These are phyloP conservation scores for Acanthacorydalis orientalis DNA, from an alignment of 2,888 invertebrate species.

Conservation along the genomic window DNA sequence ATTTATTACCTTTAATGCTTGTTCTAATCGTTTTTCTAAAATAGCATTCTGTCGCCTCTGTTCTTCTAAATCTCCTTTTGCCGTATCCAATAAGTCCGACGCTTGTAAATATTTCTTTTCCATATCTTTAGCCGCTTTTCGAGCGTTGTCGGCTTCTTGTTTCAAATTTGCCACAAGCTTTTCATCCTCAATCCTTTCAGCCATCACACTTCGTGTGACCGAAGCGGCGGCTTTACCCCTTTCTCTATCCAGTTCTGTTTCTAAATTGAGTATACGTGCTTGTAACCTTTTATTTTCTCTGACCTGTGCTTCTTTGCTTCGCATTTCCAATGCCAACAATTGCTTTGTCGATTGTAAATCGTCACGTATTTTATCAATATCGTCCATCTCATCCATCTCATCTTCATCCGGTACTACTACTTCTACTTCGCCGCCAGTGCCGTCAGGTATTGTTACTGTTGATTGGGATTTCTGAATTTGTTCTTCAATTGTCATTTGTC, in stretches of 20 bases:
- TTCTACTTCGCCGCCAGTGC: constrained; percentile 20
- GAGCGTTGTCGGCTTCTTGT: constrained; percentile 57
- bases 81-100: constrained; percentile 58
- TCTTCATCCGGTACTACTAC: constrained; percentile 33
- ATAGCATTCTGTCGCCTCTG: constrained; percentile 58
- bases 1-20: constrained; percentile 37
- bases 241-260: constrained; percentile 64
- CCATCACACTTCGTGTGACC: constrained; percentile 6
- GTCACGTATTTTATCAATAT: constrained; percentile 78
- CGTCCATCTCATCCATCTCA: constrained; percentile 74
- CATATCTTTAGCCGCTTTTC: constrained; percentile 61
- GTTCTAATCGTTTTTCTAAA: constrained; percentile 60
- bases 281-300: constrained; percentile 70
- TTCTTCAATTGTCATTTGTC: constrained; percentile 82
- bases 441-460: constrained; percentile 35
- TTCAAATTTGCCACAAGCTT: constrained; percentile 51
- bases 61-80: constrained; percentile 62
- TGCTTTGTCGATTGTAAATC: constrained; percentile 86
- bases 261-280: constrained; percentile 61
- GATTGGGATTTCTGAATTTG: constrained; percentile 72
- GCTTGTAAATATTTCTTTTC: constrained; percentile 63
- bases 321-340: constrained; percentile 69
- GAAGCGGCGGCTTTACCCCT: constrained; percentile 24
- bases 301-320: constrained; percentile 61
- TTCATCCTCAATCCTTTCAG: constrained; percentile 27